Base-by-base conservation (phyloP, 2,888 invertebrate species). In the Terebella lapidaria region DNA sequence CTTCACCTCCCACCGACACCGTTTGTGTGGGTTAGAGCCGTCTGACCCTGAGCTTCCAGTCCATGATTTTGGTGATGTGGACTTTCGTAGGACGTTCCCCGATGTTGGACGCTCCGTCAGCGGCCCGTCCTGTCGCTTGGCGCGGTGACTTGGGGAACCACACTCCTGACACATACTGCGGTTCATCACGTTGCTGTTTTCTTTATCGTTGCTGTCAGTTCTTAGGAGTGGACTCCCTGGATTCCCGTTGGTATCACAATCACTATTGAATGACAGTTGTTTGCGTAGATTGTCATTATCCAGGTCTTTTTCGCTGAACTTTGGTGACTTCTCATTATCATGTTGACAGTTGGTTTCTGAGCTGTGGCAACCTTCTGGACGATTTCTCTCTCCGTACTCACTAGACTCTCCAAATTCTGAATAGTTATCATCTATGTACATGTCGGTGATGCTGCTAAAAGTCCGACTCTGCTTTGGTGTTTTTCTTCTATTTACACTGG, bases 1-100 rank as follows among this genome's bases (percentile, higher is more conserved):
- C 20, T 24, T 27, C 22, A 57, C 56, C 22, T 56, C 25, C 53
- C 59, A 60, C 18, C 57, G 29, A 2, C 58, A 5, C 5, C 49
- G 49, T 35, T 35, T 35, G 42, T 35, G 10, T 22, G 49, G 49
- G 5, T 5, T n/a, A 22, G 49, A 10, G 49, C 18, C 49, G 5
- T 10, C 18, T 5, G 5, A 5, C 5, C 18, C 22, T 5, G n/a
- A 5, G 49, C 18, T n/a, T 10, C 22, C 18, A 35, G 35, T 35
- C 10, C 35, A 18, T 10, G 35, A 10, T 10, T 15, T 10, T 18
- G 35, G 35, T 10, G 10, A 15, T 10, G 35, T 35, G 5, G n/a
- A 15, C 10, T 5, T 22, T 5, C 22, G 5, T 24, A n/a, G 49
- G 24, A 5, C 5, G 49, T 49, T 49, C 10, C 22, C 5, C 5